A percentile compares a stretch with the other conserved stretches of the same genome.
These are phyloP conservation scores for Pocillopora meandrina DNA, from an alignment of 92 coral and sea anemone species.

Conservation along the genomic window DNA sequence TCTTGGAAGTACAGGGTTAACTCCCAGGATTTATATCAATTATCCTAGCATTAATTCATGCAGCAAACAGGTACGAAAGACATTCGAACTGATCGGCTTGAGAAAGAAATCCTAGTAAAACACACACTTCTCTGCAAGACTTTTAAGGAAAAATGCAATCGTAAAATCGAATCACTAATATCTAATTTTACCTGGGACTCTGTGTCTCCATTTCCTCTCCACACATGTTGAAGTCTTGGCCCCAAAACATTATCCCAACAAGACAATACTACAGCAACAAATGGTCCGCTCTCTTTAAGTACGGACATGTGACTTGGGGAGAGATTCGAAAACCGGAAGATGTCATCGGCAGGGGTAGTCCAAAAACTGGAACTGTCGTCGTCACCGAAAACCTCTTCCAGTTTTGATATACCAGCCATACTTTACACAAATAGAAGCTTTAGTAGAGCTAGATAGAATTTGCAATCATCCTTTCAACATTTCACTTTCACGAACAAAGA, in stretches of 20 bases:
- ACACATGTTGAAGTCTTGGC: constrained; percentile 86
- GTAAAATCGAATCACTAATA: too few relatives aligned
- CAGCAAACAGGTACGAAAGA: too few relatives aligned
- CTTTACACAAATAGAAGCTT: not conserved
- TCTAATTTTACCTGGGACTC: constrained; percentile 29
- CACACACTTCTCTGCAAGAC: too few relatives aligned
- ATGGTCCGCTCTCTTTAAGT: constrained; percentile 75
- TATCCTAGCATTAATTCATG: too few relatives aligned
- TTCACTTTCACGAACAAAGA: too few relatives aligned
- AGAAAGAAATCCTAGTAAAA: too few relatives aligned
- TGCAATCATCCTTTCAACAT: not conserved
- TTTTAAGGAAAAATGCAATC: too few relatives aligned
- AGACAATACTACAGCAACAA: constrained; percentile 78
- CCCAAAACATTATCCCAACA: constrained; percentile 96
- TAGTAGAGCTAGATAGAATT: not conserved
- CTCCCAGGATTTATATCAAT: too few relatives aligned
- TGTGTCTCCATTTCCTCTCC: constrained; percentile 80
- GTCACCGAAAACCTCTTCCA: constrained; percentile 1
- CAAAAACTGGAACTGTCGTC: constrained; percentile 36
- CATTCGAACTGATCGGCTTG: too few relatives aligned
- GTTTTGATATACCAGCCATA: constrained; percentile 5
- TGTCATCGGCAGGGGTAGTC: constrained; percentile 76
- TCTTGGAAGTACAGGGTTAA: too few relatives aligned
- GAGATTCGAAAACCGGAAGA: constrained; percentile 71
- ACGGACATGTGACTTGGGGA: constrained; percentile 59